These are phyloP conservation scores for Hydrolagus affinis DNA, from an alignment of 2,113 vertebrate species.

Conservation along the genomic window DNA sequence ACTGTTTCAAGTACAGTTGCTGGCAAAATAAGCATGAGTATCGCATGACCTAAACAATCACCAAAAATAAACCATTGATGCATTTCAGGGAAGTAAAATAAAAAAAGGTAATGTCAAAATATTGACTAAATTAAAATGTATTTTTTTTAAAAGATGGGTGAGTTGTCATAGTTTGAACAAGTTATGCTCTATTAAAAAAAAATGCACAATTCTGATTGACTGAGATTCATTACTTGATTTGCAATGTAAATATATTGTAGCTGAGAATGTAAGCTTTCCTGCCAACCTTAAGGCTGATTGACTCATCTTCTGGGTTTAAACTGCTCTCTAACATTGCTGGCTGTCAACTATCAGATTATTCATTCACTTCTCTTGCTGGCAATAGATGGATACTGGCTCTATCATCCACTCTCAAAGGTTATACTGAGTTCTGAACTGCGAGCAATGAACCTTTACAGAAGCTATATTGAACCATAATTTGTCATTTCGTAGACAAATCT, in stretches of 20 bases:
- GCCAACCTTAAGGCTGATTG: background rate
- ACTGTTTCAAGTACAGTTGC: too few relatives aligned
- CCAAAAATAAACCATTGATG: background rate
- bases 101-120: background rate
- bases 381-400: conserved; percentile 40
- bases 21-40: too few relatives aligned
- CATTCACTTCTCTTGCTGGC: conserved; percentile 35
- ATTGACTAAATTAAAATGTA: background rate
- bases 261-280: background rate
- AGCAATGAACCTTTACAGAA: conserved; percentile 47
- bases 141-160: background rate
- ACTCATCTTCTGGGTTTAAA: background rate
- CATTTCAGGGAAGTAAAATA: background rate
- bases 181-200: background rate
- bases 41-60: background rate
- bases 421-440: conserved; percentile 42
- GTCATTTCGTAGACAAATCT: conserved; percentile 46
- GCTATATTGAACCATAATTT: conserved; percentile 51
- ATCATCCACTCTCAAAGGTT: conserved; percentile 43
- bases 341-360: conserved; percentile 33
- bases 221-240: background rate
- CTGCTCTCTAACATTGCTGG: background rate
- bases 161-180: background rate
- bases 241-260: background rate
- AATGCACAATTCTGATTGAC: background rate